Evolutionary conservation across 2,113 vertebrate genomes (phyloP).

Genomic region (Ctenodactylus gundi): DNA sequence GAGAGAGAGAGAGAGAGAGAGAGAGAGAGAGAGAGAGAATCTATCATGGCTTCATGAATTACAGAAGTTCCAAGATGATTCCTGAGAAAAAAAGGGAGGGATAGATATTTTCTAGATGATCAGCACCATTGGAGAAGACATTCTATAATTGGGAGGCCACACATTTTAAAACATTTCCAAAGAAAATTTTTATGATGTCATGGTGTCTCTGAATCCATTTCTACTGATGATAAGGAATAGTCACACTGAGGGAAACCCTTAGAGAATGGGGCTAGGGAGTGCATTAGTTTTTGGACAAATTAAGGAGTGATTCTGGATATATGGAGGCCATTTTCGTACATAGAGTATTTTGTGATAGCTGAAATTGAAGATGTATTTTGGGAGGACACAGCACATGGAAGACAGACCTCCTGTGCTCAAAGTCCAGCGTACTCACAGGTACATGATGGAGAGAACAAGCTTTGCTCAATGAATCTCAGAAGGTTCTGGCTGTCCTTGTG

Average conservation of each 20-base stretch:
- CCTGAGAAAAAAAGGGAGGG: not conserved
- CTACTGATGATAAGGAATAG: not conserved
- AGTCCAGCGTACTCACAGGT: too few relatives aligned
- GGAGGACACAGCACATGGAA: not conserved
- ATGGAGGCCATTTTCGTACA: not conserved
- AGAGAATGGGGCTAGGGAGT: not conserved
- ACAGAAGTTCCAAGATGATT: not conserved
- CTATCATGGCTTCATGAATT: not conserved
- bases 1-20: too few relatives aligned
- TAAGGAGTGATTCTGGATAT: not conserved
- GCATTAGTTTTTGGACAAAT: not conserved
- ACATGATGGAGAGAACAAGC: too few relatives aligned
- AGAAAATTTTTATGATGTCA: not conserved
- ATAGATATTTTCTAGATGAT: not conserved
- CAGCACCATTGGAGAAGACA: not conserved
- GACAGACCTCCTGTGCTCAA: not conserved
- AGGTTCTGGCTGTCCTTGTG: not conserved
- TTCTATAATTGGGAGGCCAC: not conserved
- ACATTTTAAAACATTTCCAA: not conserved
- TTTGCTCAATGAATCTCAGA: not conserved
- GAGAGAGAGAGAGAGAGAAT: too few relatives aligned
- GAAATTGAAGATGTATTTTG: not conserved
- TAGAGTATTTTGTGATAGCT: too few relatives aligned
- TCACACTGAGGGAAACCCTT: not conserved
- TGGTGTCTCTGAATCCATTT: not conserved